A percentile compares a stretch with the other conserved stretches of the same genome.
Evolutionary conservation across 64 coral and sea anemone genomes (phyloP).

Genomic region (Stichodactyla mertensii): DNA sequence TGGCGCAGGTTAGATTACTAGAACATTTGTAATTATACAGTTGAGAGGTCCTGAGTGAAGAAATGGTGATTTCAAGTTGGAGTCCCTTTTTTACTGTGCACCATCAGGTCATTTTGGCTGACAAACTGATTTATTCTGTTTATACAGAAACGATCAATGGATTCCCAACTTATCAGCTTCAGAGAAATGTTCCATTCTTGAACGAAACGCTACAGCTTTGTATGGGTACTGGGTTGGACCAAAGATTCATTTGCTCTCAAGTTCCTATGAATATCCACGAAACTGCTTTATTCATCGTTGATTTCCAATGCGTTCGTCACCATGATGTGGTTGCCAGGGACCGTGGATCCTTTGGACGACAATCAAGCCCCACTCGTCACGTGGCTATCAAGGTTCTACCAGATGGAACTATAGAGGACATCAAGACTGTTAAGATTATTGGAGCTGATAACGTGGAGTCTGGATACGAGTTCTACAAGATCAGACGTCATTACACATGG

Average conservation of each 20-base stretch:
- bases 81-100: no score
- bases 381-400: background rate
- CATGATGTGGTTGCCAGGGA: slow-evolving; percentile 8
- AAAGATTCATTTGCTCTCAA: background rate
- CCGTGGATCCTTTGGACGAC: slow-evolving; percentile 7
- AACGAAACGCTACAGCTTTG: slow-evolving; percentile 8
- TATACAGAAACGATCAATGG: slow-evolving; percentile 10
- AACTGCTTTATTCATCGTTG: background rate
- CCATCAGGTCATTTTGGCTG: background rate
- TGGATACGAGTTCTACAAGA: slow-evolving; percentile 15
- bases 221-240: background rate
- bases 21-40: no score
- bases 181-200: background rate
- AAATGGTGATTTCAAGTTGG: no score
- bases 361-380: slow-evolving; percentile 14
- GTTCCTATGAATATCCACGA: background rate
- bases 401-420: slow-evolving; percentile 7
- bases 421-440: slow-evolving; percentile 10
- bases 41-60: no score
- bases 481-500: slow-evolving; percentile 15
- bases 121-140: background rate
- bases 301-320: slow-evolving; percentile 12
- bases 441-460: background rate
- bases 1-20: no score
- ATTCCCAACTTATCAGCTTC: background rate